Evolutionary conservation across 1,140 invertebrate species (phyloP).

Genomic region (Zaprionus ornatus): DNA sequence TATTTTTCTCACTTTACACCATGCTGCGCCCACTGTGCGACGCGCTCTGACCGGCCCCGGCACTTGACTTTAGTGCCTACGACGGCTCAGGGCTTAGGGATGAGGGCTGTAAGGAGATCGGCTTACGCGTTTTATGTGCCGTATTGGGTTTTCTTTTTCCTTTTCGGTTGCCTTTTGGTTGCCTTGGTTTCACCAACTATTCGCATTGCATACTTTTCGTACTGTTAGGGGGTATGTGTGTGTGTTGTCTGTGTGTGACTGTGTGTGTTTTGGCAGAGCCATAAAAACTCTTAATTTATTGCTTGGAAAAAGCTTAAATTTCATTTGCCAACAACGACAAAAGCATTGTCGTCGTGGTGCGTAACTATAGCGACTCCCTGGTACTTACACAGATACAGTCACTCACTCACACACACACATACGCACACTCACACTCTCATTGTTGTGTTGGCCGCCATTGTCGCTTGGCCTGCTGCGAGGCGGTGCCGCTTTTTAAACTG

Average conservation of each 20-base stretch:
- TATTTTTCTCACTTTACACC: neutral
- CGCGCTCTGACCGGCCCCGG: constrained; percentile 29
- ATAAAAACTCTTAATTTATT: constrained; percentile 83
- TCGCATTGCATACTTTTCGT: constrained; percentile 52
- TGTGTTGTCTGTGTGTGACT: constrained; percentile 18
- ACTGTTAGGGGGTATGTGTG: constrained; percentile 20
- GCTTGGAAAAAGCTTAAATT: constrained; percentile 82
- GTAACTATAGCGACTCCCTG: constrained; percentile 58
- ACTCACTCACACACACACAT: constrained; percentile 23
- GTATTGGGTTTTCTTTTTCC: constrained; percentile 45
- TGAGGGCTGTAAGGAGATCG: constrained; percentile 70
- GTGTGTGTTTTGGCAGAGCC: constrained; percentile 65
- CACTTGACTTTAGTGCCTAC: constrained; percentile 69
- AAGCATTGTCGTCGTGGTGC: constrained; percentile 58
- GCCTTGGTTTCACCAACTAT: constrained; percentile 62
- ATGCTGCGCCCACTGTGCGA: constrained; percentile 43
- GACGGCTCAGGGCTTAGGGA: constrained; percentile 39
- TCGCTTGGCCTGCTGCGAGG: constrained; percentile 28
- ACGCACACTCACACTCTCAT: constrained; percentile 11
- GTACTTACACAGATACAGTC: constrained; percentile 29
- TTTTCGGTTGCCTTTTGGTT: constrained; percentile 27
- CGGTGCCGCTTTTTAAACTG: constrained; percentile 59
- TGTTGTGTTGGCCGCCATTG: constrained; percentile 57
- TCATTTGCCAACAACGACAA: constrained; percentile 78
- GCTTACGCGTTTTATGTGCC: constrained; percentile 76